Percentiles rank a stretch among this genome's conserved stretches.
Conservation (phyloP, 2,113 vertebrate species). For the Lasiurus cinereus region DNA sequence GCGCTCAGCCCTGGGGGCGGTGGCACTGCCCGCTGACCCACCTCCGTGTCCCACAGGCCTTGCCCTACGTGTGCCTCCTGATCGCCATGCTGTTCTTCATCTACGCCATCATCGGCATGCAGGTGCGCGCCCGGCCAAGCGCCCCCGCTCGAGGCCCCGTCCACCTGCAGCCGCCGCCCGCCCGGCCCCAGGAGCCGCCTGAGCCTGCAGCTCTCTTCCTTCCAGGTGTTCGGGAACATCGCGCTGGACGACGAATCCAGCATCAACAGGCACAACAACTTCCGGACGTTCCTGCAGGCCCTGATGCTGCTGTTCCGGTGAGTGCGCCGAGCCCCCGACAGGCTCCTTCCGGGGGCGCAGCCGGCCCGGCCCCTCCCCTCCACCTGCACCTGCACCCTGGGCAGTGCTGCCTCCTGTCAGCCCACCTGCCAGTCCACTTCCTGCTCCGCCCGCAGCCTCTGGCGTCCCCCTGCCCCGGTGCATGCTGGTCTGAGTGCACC, state of each 20-base stretch:
- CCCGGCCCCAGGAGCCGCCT: fast-evolving
- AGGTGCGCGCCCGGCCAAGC: constrained; percentile 86
- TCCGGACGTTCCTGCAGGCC: constrained; percentile 96
- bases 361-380: too few relatives aligned
- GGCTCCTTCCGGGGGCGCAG: fast-evolving
- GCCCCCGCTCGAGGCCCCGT: fast-evolving
- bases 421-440: too few relatives aligned
- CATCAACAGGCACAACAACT: constrained; percentile 98
- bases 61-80: constrained; percentile 97
- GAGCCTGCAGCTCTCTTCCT: not conserved
- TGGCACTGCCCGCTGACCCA: not conserved
- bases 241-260: constrained; percentile 93
- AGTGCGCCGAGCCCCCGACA: not conserved
- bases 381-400: too few relatives aligned
- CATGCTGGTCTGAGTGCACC: too few relatives aligned
- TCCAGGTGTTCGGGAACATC: constrained; percentile 98
- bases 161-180: fast-evolving
- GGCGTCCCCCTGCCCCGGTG: too few relatives aligned
- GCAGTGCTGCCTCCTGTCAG: too few relatives aligned
- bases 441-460: too few relatives aligned
- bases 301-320: constrained; percentile 98
- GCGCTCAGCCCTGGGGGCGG: too few relatives aligned
- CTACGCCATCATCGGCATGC: constrained; percentile 99
- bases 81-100: constrained; percentile 99
- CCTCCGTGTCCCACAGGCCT: constrained; percentile 88